A percentile compares a stretch with the other conserved stretches of the same genome.
Conservation (phyloP, 2,888 invertebrate species). For the Drosophila pegasa region DNA sequence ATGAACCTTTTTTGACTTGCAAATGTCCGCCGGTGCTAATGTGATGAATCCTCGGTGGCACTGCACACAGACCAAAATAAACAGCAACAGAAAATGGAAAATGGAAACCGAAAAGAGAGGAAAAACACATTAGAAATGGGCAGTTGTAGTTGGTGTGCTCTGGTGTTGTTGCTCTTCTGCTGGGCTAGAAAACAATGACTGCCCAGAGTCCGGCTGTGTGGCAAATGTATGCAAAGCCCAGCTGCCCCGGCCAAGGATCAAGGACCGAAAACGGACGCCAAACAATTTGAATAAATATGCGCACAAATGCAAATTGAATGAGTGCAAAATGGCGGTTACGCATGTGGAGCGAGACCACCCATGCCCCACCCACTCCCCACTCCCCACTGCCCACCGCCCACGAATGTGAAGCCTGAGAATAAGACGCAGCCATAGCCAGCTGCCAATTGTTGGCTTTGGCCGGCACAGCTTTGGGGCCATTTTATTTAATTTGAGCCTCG, state of each 20-base stretch:
- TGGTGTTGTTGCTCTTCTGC: neutral
- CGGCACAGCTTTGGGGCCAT: slow-evolving; percentile 46
- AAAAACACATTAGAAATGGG: slow-evolving; percentile 76
- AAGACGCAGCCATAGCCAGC: slow-evolving; percentile 11
- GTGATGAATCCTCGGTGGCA: slow-evolving; percentile 88
- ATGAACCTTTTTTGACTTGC: slow-evolving; percentile 90
- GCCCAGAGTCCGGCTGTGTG: slow-evolving; percentile 47
- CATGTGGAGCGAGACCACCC: slow-evolving; percentile 48
- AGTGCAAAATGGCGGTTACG: slow-evolving; percentile 77
- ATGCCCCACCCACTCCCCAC: neutral
- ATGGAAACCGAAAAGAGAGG: slow-evolving; percentile 36
- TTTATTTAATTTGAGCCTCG: slow-evolving; percentile 73
- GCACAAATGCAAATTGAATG: slow-evolving; percentile 80
- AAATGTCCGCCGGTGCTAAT: slow-evolving; percentile 88
- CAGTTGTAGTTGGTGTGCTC: slow-evolving; percentile 21
- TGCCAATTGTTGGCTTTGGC: slow-evolving; percentile 31
- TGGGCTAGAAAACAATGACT: slow-evolving; percentile 37
- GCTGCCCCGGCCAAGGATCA: slow-evolving; percentile 56
- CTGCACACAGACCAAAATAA: slow-evolving; percentile 82
- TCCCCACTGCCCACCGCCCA: too few species aligned
- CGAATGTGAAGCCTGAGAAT: slow-evolving; percentile 5
- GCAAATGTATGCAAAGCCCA: slow-evolving; percentile 77
- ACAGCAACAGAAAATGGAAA: slow-evolving; percentile 24
- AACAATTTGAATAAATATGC: slow-evolving; percentile 80
- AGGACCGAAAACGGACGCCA: slow-evolving; percentile 60